Evolutionary conservation across 2,797 vertebrate species (phyloP), one percentile per base, ranked within the genome.

Genomic region (Alca torda): DNA sequence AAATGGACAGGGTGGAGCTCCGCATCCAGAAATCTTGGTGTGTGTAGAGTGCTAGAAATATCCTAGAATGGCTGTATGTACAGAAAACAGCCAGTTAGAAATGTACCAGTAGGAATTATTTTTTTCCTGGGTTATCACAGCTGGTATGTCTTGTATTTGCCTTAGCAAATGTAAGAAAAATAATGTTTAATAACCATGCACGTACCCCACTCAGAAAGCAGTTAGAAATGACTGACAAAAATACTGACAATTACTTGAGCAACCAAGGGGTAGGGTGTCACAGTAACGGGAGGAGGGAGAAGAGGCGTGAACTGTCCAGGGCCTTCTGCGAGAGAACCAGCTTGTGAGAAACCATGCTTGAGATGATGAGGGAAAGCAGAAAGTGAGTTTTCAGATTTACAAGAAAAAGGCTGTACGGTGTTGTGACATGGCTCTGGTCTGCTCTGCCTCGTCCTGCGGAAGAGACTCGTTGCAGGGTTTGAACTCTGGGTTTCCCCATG

Each of bases 371-470:
- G 26, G 13, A 23, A 16, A 51, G 76, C 23, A 53, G 54, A 82
- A 53, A 37, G 7, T 1, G 5, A 16, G 23, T 54, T n/a, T 9
- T 3, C 8, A 28, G 33, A 11, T 59, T 15, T 14, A 9, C 7
- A 15, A 18, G n/a, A 25, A 35, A 50, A 39, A 19, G 50, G 60
- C 37, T 12, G 8, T 46, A 0, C 0, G 15, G 30, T 43, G 1
- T 26, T 0, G 1, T 16, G 69, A 8, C 1, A 0, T 23, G 12
- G 50, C 24, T 74, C 28, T 56, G 59, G 7, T 13, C 7, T 19
- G 10, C 14, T 81, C 35, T 24, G 46, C 13, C 9, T 9, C 7
- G 48, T 57, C 65, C 46, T 24, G 20, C 0, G 7, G 54, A 23
- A 67, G 28, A 35, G 33, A 6, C 28, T 43, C 1, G 3, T 41